phyloP scores from a whole-genome alignment of 1,140 invertebrate genomes.

The Hycleus cichorii region DNA sequence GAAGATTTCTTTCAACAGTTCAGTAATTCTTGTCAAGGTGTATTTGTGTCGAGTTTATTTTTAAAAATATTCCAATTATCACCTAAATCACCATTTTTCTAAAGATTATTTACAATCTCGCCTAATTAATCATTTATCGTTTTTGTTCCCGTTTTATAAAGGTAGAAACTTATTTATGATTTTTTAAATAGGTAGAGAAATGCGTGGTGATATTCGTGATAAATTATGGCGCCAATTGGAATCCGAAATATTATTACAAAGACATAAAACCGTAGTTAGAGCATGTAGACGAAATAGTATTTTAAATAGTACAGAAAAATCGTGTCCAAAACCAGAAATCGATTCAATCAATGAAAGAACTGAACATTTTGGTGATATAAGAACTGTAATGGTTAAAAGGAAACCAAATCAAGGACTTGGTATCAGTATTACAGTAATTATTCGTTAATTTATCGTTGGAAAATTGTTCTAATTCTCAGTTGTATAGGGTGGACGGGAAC shows the following conservation, averaged over 20 bases:
- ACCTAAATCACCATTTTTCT: too few relatives aligned
- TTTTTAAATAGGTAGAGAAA: conserved; percentile 49
- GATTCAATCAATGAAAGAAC: conserved; percentile 25
- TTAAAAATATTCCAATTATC: neutral
- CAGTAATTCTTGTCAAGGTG: too few relatives aligned
- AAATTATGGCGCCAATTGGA: conserved; percentile 79
- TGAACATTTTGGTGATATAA: conserved; percentile 44
- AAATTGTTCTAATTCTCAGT: neutral
- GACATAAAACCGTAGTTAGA: conserved; percentile 72
- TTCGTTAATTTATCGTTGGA: neutral
- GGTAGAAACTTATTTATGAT: too few relatives aligned
- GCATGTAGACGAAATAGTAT: conserved; percentile 45
- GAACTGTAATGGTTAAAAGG: conserved; percentile 54
- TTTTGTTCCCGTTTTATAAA: neutral
- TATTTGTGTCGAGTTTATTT: neutral
- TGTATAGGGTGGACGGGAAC: conserved; percentile 68
- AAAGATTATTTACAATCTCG: too few relatives aligned
- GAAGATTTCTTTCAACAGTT: too few relatives aligned
- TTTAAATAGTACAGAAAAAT: conserved; percentile 32
- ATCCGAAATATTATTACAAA: conserved; percentile 76
- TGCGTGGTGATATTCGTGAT: conserved; percentile 67
- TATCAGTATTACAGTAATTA: conserved; percentile 69
- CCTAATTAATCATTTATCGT: too few relatives aligned
- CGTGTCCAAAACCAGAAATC: conserved; percentile 26
- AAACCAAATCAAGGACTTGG: conserved; percentile 66